Base-by-base conservation (phyloP, 1,140 invertebrate species). In the Tribolium castaneum region DNA sequence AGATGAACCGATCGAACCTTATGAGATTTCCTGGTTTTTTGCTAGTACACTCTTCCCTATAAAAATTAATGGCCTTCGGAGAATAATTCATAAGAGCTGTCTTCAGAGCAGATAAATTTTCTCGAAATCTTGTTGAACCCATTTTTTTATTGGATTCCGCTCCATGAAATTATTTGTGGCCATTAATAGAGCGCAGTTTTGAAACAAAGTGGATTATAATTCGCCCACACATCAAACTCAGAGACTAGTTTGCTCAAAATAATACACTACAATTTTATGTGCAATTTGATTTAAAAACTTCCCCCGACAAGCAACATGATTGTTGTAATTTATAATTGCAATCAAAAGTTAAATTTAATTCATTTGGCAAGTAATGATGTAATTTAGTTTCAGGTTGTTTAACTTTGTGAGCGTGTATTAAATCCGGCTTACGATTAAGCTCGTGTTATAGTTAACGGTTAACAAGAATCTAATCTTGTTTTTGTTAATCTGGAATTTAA, bases 51-150 rank as follows among this genome's bases (percentile, higher is more conserved):
- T 9, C 12, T 66, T 66, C 54, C 4, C 30, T 35, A 66, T 66
- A 66, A 66, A 66, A 66, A 66, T 35, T 66, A 66, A 66, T 35
- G 59, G 10, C 7, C 1, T 22, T 66, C 9, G 3, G 25, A 35
- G 59, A 66, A 66, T 66, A 66, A 66, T 66, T 66, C 30, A 66
- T 66, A 35, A 35, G 30, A 30, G 7, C 54, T 59, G 54, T 59
- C 54, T 25, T 25, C 14, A 59, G 59, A 66, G 10, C 59, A 66
- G 14, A 66, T 66, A 66, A 66, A 66, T 66, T 66, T 39, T 0
- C 30, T 14, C 25, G 30, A 62, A 62, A 62, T 62, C 56, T 62
- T 62, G 56, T 62, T 62, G 30, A 66, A 66, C 59, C 59, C 59
- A 66, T 66, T 22, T 34, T 30, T 66, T 66, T 66, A 66, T 66